Evolutionary conservation across 2,113 vertebrate genomes (phyloP), one percentile per base, ranked within the genome.

Genomic region (Microtus pennsylvanicus): DNA sequence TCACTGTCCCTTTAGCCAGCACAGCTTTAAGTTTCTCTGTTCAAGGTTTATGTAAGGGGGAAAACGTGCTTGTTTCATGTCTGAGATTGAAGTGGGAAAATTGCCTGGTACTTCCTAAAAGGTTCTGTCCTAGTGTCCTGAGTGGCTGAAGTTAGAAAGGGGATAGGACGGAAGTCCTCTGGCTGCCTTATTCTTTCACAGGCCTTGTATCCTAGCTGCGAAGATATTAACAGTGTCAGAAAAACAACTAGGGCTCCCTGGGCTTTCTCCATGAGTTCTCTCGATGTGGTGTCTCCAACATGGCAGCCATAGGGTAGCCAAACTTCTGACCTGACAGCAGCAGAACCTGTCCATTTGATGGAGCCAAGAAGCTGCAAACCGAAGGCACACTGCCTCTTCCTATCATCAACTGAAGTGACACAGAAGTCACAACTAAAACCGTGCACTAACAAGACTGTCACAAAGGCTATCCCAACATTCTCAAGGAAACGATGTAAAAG

Each of bases 391-490:
- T 75, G 7, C 38, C 45, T 78, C 38, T n/a, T 69, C 58, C 58
- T 80, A 83, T 70, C 69, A 74, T 12, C 47, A 67, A 92, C 80
- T 88, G 70, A 92, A 85, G 33, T 69, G 55, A 92, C n/a, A 80
- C 78, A 90, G 55, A 30, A 81, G 47, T 95, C 89, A 90, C 47
- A 83, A 63, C 8, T 77, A 87, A 93, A 55, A 52, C 7, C 42
- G 28, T 33, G 47, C 42, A 76, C 67, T 87, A 58, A 17, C 70
- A 81, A 65, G 42, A 47, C 63, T 92, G 55, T 65, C 42, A 75
- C 50, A 90, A 78, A 95, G 65, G 58, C 65, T 89, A 45, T 9
- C 26, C n/a, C 12, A 42, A 5, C 42, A 8, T 65, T 45, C 35
- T 42, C 55, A 45, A 65, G 38, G 82, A 85, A 85, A 42, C 7